Conservation (phyloP, 1,140 invertebrate species). For the Platyura marginata region DNA sequence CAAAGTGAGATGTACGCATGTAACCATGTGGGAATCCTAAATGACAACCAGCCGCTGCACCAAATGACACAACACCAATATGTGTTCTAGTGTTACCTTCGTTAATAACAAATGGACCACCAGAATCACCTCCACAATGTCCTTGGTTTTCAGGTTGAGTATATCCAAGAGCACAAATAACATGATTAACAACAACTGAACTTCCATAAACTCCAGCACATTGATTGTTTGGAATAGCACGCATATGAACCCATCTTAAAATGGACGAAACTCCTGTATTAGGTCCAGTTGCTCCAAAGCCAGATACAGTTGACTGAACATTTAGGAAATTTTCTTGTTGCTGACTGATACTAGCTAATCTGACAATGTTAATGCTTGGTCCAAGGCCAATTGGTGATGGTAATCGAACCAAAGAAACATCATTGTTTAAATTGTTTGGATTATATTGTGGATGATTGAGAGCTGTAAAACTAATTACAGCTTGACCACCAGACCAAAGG, state of each 20-base stretch:
- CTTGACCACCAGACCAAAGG: not conserved
- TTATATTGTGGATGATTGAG: not conserved
- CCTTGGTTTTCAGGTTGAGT: not conserved
- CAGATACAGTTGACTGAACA: not conserved
- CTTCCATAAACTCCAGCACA: not conserved
- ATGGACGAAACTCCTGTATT: not conserved
- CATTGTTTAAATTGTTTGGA: not conserved
- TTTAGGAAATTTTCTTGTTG: not conserved
- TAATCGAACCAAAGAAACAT: not conserved
- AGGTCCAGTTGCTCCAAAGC: not conserved
- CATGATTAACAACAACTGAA: not conserved
- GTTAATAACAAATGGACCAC: not conserved
- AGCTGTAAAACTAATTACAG: not conserved
- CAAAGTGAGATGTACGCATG: not conserved
- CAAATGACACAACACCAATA: not conserved
- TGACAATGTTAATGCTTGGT: not conserved
- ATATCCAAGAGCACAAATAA: not conserved
- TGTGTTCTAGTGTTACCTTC: not conserved
- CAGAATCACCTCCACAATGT: not conserved
- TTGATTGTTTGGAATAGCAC: not conserved
- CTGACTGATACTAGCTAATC: not conserved
- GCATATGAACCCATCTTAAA: not conserved
- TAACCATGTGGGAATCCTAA: not conserved
- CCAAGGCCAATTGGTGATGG: not conserved
- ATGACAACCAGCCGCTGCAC: not conserved